Base-by-base conservation (phyloP, 1,140 invertebrate genomes). In the Papilio glaucus region DNA sequence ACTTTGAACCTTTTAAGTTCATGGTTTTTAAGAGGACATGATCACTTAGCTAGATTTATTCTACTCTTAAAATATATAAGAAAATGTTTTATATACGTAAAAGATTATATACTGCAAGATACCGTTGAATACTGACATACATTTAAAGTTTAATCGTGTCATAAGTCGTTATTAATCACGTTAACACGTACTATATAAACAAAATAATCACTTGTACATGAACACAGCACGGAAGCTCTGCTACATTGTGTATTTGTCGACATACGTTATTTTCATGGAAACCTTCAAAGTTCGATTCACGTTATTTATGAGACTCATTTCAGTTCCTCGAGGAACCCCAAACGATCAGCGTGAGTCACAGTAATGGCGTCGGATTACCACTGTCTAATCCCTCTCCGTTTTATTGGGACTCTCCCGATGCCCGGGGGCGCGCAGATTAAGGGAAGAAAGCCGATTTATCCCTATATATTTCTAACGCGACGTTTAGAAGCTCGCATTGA, bases 291-390 rank as follows among this genome's bases (percentile, higher is more conserved):
- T 49, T 57, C 49, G 49, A 24, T 57, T 57, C 5, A 10, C 21
- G 9, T 26, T 57, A 57, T 57, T 57, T 57, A 57, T 57, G 4
- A 13, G 49, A 57, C 24, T 57, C 49, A 57, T 57, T 57, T 57
- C 49, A 57, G 2, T 57, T 18, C 24, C 49, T 57, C 49, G 18
- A 38, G 61, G n/a, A 63, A 38, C 61, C 26, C n/a, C 29, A 63
- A 65, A 39, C 62, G 62, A 65, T 15, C 38, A 18, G 12, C 13
- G 38, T 4, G 62, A 65, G 33, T 21, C 62, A 21, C 62, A 24
- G 37, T 65, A 65, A 65, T 65, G 62, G 62, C 38, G 37, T 65
- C 33, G 62, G 37, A 39, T 65, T 65, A 65, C 62, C 62, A 65
- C 62, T 41, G n/a, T 65, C 62, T 65, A 65, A 65, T 65, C 62